These are phyloP conservation scores for zebrafish (Danio rerio) DNA, from an alignment of 2,113 vertebrate species.

Conservation along the genomic window DNA sequence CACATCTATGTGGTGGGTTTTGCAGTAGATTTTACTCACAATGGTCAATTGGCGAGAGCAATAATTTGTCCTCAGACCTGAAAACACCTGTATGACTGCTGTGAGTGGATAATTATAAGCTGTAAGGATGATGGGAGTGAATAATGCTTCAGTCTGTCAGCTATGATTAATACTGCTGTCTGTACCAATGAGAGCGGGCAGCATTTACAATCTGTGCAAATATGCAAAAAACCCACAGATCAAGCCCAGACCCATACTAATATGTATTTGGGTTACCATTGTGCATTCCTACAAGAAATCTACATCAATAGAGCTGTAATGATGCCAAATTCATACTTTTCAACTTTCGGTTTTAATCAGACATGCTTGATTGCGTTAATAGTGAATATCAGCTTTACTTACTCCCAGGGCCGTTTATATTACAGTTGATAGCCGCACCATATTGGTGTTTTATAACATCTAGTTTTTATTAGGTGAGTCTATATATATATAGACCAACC, in stretches of 20 bases:
- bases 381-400: too few relatives aligned
- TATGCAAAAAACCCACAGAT: neutral
- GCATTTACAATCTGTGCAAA: neutral
- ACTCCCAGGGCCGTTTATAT: too few relatives aligned
- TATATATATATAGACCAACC: too few relatives aligned
- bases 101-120: neutral
- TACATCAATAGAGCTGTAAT: neutral
- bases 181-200: neutral
- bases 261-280: neutral
- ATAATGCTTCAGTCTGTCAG: slow-evolving; percentile 5
- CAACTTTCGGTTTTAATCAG: too few relatives aligned
- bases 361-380: too few relatives aligned
- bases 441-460: too few relatives aligned
- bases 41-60: too few relatives aligned
- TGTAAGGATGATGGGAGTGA: neutral
- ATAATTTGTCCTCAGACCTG: too few relatives aligned
- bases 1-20: too few relatives aligned
- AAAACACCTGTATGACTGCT: slow-evolving; percentile 2
- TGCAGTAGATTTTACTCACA: too few relatives aligned
- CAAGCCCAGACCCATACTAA: slow-evolving; percentile 14
- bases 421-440: too few relatives aligned
- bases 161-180: neutral
- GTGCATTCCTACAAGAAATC: neutral
- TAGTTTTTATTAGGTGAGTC: too few relatives aligned
- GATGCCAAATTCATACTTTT: neutral